Base-by-base conservation (phyloP, 2,113 vertebrate species). In the Cricetomys ansorgei region DNA sequence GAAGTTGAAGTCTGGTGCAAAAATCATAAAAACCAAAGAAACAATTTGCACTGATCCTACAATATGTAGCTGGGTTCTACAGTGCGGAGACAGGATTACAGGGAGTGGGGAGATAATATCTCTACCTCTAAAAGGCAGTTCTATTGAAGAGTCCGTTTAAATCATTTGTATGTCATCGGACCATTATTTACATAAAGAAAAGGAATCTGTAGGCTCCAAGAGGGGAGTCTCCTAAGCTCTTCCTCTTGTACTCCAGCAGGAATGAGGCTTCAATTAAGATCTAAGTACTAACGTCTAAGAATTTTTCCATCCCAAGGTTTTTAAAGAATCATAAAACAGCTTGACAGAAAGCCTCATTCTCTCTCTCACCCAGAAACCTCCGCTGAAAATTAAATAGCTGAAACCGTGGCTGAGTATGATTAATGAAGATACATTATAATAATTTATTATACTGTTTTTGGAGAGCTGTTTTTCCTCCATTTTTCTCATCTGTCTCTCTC, bases 401-500 rank as follows among this genome's bases (percentile, higher is more conserved):
- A 95, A 98, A 73, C 31, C 95, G 79, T 87, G 6, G 76, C 17
- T 8, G 96, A 91, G 55, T 16, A 85, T 83, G 57, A 64, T 97
- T 91, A 95, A 97, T 96, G 90, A 75, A 97, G 96, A 96, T 95
- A 69, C 95, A 92, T 91, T 94, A 96, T 95, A 90, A 98, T 97
- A 97, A 97, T 90, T 96, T 98, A 96, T 98, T 96, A 88, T 0
- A 1, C 86, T 97, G 89, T 90, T 97, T 98, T 96, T 95, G 96
- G 97, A 92, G 1, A 34, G 65, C 89, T 97, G 29, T 50, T 97
- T 97, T 97, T 45, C n/a, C 96, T 97, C 79, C 92, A 50, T 95
- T 98, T 98, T 98, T 96, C 95, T 97, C 97, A 97, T 97, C 95
- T 97, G 57, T 27, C 69, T 98, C 55, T 93, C 89, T 97, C 83